Percentiles rank a stretch among this genome's conserved stretches.
phyloP scores from a whole-genome alignment of 2,113 vertebrate genomes.

The Hyaena hyaena region DNA sequence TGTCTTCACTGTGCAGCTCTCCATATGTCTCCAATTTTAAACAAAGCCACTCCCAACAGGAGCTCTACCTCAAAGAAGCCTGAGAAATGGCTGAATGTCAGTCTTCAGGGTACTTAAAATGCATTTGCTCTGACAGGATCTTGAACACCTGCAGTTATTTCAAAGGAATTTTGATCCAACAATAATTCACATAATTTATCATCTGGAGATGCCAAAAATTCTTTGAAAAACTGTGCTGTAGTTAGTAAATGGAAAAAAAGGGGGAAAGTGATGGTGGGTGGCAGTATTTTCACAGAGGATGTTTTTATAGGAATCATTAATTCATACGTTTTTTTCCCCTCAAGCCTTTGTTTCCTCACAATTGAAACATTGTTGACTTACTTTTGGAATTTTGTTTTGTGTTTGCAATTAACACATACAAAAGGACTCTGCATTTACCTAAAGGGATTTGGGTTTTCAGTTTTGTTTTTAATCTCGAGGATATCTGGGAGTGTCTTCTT shows the following conservation, averaged over 20 bases:
- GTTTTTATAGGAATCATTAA: slow-evolving; percentile 60
- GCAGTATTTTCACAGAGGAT: slow-evolving; percentile 54
- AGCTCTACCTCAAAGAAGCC: slow-evolving; percentile 60
- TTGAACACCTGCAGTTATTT: slow-evolving; percentile 82
- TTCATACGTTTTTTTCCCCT: slow-evolving; percentile 9
- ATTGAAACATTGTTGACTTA: slow-evolving; percentile 28
- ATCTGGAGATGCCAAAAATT: slow-evolving; percentile 78
- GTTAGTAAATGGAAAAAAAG: slow-evolving; percentile 42
- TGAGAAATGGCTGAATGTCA: slow-evolving; percentile 66
- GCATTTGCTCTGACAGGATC: slow-evolving; percentile 72
- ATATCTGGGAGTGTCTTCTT: not conserved
- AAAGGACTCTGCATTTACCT: not conserved
- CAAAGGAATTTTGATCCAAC: slow-evolving; percentile 82
- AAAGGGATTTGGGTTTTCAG: not conserved
- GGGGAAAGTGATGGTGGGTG: slow-evolving; percentile 40
- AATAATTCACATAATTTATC: slow-evolving; percentile 75
- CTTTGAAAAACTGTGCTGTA: slow-evolving; percentile 69
- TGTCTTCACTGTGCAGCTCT: slow-evolving; percentile 56
- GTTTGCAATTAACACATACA: not conserved
- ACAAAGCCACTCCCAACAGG: slow-evolving; percentile 60
- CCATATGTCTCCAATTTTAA: slow-evolving; percentile 80
- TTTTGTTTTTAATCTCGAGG: slow-evolving; percentile 51
- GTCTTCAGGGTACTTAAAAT: slow-evolving; percentile 58
- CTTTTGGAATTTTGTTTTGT: slow-evolving; percentile 45
- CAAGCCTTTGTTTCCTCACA: not conserved